phyloP scores from a whole-genome alignment of 2,888 invertebrate genomes.

The Diogma glabrata region DNA sequence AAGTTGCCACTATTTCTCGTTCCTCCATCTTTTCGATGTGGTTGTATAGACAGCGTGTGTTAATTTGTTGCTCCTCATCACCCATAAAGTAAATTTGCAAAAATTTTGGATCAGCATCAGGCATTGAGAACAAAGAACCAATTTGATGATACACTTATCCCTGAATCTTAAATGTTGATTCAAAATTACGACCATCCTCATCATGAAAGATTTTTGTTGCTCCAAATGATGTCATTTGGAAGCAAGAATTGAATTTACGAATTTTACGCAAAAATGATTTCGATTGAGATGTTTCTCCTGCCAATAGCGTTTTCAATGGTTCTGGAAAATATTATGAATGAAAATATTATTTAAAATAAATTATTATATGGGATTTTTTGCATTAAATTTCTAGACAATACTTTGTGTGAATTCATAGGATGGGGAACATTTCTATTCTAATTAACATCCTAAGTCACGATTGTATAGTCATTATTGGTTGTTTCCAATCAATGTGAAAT shows the following conservation, averaged over 20 bases:
- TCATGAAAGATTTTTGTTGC: neutral
- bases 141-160: neutral
- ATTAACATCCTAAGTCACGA: no score
- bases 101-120: neutral
- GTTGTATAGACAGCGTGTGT: neutral
- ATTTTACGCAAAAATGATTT: neutral
- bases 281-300: neutral
- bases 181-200: neutral
- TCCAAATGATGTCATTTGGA: neutral
- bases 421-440: no score
- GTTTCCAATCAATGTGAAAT: no score
- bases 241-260: neutral
- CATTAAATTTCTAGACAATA: no score
- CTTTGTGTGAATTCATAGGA: no score
- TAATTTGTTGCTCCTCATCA: neutral
- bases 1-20: neutral
- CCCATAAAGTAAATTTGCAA: conserved; percentile 4
- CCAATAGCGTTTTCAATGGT: neutral
- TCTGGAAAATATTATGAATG: no score
- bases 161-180: neutral
- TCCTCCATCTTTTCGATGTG: neutral
- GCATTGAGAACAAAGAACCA: neutral
- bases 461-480: no score
- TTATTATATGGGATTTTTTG: no score
- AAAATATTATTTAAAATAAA: no score